Evolutionary conservation across 1,140 invertebrate species (phyloP), one percentile per base, ranked within the genome.

Genomic region (Charaxes varanes): DNA sequence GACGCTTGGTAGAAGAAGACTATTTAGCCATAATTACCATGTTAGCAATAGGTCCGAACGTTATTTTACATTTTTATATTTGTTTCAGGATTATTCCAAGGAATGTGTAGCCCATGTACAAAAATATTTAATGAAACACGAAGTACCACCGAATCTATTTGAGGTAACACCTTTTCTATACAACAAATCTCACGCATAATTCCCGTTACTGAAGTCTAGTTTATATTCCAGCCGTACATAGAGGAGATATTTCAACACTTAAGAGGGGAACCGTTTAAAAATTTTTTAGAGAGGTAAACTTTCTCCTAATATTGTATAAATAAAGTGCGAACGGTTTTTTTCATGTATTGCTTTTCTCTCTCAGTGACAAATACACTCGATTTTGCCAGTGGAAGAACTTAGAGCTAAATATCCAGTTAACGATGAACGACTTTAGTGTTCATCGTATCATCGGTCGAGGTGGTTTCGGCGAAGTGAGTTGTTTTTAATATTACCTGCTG

Each of bases 361-460:
- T 41, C 86, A 98, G 97, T 88, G 97, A 99, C 65, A 99, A 99
- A 88, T 99, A 98, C 86, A 99, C 97, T 62, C 90, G 98, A 64
- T 99, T 98, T 89, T 99, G 97, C 85, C 98, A 99, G 87, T 99
- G 98, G 98, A 99, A 99, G 88, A 99, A 99, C 85, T 90, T 99
- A 88, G 98, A 99, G 88, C 88, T 99, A 74, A 99, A 99, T 88
- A 99, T 99, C 73, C 95, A 98, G 94, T 88, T 99, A 83, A 98
- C 97, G 61, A 99, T 99, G 98, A 99, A 99, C 86, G 98, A 99
- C 89, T 99, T 99, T 87, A 99, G 97, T 85, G 98, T 99, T 53
- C 98, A 99, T 87, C 92, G 98, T 62, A 99, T 99, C 73, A 99
- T 99, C 69, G 98, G 98, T 4, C 88, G 98, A 46, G 98, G 98